Conservation (phyloP, 1,140 invertebrate species). For the Drosophila nigrodunni region DNA sequence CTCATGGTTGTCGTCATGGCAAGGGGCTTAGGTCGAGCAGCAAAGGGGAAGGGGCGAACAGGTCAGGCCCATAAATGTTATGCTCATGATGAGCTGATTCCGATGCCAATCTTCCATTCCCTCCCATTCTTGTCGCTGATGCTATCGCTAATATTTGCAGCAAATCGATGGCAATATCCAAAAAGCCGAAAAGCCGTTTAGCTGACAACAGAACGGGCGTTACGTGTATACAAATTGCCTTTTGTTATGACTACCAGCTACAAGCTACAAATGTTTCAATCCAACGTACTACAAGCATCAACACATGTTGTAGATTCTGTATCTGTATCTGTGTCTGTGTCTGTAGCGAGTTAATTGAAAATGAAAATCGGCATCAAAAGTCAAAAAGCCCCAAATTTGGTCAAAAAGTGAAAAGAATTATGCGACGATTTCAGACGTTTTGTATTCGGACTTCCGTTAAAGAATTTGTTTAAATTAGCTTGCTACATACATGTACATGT, state of each 20-base stretch:
- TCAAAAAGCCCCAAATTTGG: conserved; percentile 63
- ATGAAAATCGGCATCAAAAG: conserved; percentile 48
- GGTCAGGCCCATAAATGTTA: conserved; percentile 73
- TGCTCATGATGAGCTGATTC: conserved; percentile 42
- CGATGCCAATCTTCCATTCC: conserved; percentile 35
- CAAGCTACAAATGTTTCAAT: conserved; percentile 44
- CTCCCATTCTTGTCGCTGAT: conserved; percentile 40
- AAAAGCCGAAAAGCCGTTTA: conserved; percentile 63
- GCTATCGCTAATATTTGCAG: conserved; percentile 58
- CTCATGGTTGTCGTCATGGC: conserved; percentile 48
- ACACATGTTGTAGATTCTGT: conserved; percentile 35
- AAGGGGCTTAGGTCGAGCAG: background rate
- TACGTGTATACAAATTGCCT: conserved; percentile 65
- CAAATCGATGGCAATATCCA: conserved; percentile 60
- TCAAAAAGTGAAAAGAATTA: conserved; percentile 80
- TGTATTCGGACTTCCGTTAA: conserved; percentile 68
- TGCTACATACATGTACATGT: background rate
- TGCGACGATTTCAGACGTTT: conserved; percentile 48
- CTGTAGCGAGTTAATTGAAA: conserved; percentile 56
- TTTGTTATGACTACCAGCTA: conserved; percentile 63
- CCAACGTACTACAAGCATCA: conserved; percentile 9
- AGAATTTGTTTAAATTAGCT: conserved; percentile 70
- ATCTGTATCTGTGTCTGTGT: conserved; percentile 21
- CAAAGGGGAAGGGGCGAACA: conserved; percentile 26
- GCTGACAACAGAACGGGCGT: conserved; percentile 31